phyloP scores from a whole-genome alignment of 2,888 invertebrate genomes.

The Sepioteuthis lessoniana region DNA sequence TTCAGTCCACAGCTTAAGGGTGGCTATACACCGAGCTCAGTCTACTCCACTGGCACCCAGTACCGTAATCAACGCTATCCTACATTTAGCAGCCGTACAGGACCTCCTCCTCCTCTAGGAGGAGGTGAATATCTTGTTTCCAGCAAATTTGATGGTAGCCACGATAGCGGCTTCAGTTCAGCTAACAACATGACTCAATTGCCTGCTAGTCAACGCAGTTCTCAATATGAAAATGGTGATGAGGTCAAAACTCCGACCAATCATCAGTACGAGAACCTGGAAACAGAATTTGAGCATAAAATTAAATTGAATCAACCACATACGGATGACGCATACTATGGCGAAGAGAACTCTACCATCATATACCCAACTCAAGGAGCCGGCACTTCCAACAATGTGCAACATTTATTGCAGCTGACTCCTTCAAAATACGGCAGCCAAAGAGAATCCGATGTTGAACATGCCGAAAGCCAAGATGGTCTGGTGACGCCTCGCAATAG shows the following conservation, averaged over 20 bases:
- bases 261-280: slow-evolving; percentile 55
- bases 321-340: background rate
- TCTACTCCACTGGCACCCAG: slow-evolving; percentile 71
- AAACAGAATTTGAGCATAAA: slow-evolving; percentile 50
- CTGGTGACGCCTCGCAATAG: slow-evolving; percentile 43
- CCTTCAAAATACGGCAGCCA: slow-evolving; percentile 66
- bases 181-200: slow-evolving; percentile 75
- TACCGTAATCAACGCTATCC: slow-evolving; percentile 75
- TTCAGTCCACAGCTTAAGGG: slow-evolving; percentile 61
- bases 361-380: background rate
- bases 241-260: slow-evolving; percentile 65
- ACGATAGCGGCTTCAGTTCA: slow-evolving; percentile 67
- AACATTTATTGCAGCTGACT: slow-evolving; percentile 55
- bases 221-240: slow-evolving; percentile 71
- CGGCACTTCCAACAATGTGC: background rate
- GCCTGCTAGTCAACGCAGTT: slow-evolving; percentile 72
- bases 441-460: slow-evolving; percentile 65
- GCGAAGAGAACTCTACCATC: background rate
- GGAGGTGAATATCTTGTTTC: slow-evolving; percentile 70
- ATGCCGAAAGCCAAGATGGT: slow-evolving; percentile 53
- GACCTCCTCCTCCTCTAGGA: slow-evolving; percentile 57
- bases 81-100: slow-evolving; percentile 66
- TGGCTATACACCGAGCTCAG: slow-evolving; percentile 68
- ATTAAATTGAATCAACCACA: background rate
- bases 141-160: slow-evolving; percentile 58